phyloP scores from a whole-genome alignment of 2,888 invertebrate genomes.

The Drosophila niveifrons region DNA sequence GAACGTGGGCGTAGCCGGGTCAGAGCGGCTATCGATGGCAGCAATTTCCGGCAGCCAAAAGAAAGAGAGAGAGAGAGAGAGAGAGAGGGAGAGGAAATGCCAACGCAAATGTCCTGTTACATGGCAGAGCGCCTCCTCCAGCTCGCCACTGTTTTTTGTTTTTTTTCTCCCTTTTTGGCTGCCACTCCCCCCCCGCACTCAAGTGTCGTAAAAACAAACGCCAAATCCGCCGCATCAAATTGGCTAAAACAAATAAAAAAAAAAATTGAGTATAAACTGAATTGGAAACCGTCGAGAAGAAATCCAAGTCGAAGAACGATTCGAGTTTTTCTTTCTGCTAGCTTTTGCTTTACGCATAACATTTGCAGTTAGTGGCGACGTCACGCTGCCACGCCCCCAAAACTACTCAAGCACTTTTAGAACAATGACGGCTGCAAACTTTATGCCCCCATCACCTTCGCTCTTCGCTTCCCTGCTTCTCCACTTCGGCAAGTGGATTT shows the following conservation, averaged over 20 bases:
- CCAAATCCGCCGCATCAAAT: conserved; percentile 77
- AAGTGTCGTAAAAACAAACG: conserved; percentile 75
- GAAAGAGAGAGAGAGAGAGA: conserved; percentile 10
- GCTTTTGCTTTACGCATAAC: conserved; percentile 59
- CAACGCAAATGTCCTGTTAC: conserved; percentile 62
- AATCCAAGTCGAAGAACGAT: conserved; percentile 38
- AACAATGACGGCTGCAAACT: conserved; percentile 72
- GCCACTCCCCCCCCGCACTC: conserved; percentile 21
- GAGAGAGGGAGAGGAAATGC: conserved; percentile 14
- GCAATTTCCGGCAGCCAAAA: conserved; percentile 67
- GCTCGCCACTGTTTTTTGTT: not conserved
- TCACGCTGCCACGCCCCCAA: conserved; percentile 62
- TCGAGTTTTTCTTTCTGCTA: conserved; percentile 25
- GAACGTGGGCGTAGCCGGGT: conserved; percentile 44
- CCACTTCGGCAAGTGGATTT: not conserved
- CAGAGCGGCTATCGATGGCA: conserved; percentile 73
- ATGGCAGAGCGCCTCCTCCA: conserved; percentile 59
- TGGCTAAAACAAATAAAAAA: conserved; percentile 54
- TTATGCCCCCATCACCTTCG: conserved; percentile 40
- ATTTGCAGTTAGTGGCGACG: conserved; percentile 63
- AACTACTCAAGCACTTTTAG: conserved; percentile 63
- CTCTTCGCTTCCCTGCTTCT: not conserved
- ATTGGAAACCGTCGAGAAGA: conserved; percentile 59
- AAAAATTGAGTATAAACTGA: conserved; percentile 48
- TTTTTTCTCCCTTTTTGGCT: not conserved